A percentile compares a stretch with the other conserved stretches of the same genome.
Evolutionary conservation across 2,797 vertebrate species (phyloP).

Genomic region (Enteromius afrohamiltoni): DNA sequence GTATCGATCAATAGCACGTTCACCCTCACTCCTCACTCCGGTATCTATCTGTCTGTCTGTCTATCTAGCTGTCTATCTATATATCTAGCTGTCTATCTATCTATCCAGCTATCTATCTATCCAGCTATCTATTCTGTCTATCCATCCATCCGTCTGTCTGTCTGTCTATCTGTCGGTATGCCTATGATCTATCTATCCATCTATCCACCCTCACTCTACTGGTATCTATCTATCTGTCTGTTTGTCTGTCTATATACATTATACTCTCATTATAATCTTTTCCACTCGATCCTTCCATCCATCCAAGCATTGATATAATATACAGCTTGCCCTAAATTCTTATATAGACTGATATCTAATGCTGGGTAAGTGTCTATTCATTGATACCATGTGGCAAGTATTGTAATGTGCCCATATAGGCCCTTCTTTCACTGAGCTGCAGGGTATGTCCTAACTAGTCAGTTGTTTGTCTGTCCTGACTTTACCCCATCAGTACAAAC

Average conservation of each 20-base stretch:
- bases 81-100: not conserved
- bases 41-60: not conserved
- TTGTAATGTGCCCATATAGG: not conserved
- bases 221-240: not conserved
- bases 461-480: not conserved
- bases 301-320: not conserved
- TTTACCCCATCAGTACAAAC: not conserved
- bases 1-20: not conserved
- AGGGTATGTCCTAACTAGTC: not conserved
- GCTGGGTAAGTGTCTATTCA: not conserved
- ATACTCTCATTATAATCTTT: no score
- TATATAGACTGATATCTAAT: constrained; percentile 7
- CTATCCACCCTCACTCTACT: no score
- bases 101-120: not conserved
- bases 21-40: not conserved
- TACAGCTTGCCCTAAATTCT: not conserved
- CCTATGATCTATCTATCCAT: not conserved
- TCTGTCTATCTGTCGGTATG: not conserved
- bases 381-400: not conserved
- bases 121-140: not conserved
- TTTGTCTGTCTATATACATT: not conserved
- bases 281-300: not conserved
- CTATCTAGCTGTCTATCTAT: not conserved
- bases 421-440: constrained; percentile 8
- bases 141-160: not conserved